Base-by-base conservation (phyloP, 2,888 invertebrate genomes). In the Eupithecia centaureata region DNA sequence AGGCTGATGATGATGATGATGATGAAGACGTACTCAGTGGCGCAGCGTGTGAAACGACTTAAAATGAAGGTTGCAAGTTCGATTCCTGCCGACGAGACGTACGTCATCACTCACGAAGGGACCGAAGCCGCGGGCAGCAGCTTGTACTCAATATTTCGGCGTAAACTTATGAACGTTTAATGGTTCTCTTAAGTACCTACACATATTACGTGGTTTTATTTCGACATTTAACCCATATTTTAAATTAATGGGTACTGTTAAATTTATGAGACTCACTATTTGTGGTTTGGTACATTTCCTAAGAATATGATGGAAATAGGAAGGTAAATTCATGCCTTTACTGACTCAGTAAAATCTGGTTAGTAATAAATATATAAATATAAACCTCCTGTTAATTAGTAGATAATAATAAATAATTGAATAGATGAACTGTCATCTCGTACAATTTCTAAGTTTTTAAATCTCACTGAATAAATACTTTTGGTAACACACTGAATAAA, bases 221-320 rank as follows among this genome's bases (percentile, higher is more conserved):
- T 56, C 32, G 5, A 4, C 47, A 51, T 56, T 59, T 64, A 67
- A 61, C 66, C 58, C 58, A 32, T 47, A 61, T 67, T 30, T 59
- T n/a, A 22, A 33, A 47, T 70, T 67, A 27, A 60, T 42, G 58
- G 61, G 33, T 42, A 52, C 59, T 27, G 10, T 28, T 13, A 42
- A n/a, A 32, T 57, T 57, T 57, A 57, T 33, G 54, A n/a, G n/a
- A 54, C 28, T 28, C n/a, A 1, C 54, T 30, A 56, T 15, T 38
- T 42, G 54, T 28, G 30, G 47, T 22, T 47, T 47, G 12, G 47
- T 47, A 47, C 54, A 28, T 30, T n/a, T 56, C 8, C 54, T 56
- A 30, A 7, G 30, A 56, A 56, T 28, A 54, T 56, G 5, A 27
- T 52, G 27, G 2, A 15, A 27, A 52, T 27, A 52, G 27, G 27